These are phyloP conservation scores for Mizuhopecten yessoensis DNA, from an alignment of 1,140 invertebrate species.

Conservation along the genomic window DNA sequence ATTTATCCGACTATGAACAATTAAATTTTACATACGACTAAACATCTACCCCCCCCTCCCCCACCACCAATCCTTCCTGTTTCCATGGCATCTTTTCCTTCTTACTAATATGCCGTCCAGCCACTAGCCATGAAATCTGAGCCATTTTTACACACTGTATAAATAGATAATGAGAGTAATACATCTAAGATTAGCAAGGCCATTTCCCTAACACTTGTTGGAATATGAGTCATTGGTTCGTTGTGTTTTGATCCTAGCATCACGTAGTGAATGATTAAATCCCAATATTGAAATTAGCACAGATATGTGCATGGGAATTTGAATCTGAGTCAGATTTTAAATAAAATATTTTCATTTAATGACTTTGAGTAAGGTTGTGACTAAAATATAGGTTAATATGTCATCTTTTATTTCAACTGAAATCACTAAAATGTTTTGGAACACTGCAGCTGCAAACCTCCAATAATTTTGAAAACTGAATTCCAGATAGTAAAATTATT, in stretches of 20 bases:
- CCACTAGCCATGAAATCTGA: too few species aligned
- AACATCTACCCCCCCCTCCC: too few species aligned
- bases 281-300: background rate
- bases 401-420: background rate
- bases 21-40: too few species aligned
- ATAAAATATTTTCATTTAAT: background rate
- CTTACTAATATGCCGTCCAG: too few species aligned
- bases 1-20: too few species aligned
- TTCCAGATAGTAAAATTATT: too few species aligned
- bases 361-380: background rate
- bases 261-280: background rate
- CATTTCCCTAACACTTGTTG: too few species aligned
- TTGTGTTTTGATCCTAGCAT: background rate
- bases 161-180: too few species aligned
- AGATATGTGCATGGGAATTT: background rate
- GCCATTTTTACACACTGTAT: too few species aligned
- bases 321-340: background rate
- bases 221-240: background rate
- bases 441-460: background rate
- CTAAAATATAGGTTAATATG: background rate
- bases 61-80: too few species aligned
- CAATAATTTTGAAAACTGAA: background rate
- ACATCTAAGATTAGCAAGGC: too few species aligned
- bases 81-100: too few species aligned
- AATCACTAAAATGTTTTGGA: background rate